Base-by-base conservation (phyloP, 2,797 vertebrate genomes). In the Gymnoscopelus braueri region DNA sequence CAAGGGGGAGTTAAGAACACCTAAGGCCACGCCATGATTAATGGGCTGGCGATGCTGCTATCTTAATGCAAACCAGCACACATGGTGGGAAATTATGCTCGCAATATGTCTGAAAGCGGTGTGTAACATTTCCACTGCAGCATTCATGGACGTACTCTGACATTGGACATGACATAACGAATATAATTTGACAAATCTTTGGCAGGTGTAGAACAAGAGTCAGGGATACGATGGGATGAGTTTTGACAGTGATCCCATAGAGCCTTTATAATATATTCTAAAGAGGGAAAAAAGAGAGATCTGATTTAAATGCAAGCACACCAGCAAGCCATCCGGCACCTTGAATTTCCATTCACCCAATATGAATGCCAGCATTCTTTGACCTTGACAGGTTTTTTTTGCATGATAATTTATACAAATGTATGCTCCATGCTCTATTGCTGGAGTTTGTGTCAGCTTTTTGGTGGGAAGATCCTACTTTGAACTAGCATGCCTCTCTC, bases 361-460 rank as follows among this genome's bases (percentile, higher is more conserved):
- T 55, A 65, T 82, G 77, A 86, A 78, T 70, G 64, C 62, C 77
- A 79, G 69, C 68, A 72, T 86, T 83, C 61, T 76, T 50, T 89
- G 89, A 91, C 90, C 87, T 86, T 91, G 83, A 54, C 71, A 44
- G 39, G 1, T 44, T 44, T 44, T 80, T 78, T 71, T 75, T 60
- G 61, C 73, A 87, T 82, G 78, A 77, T 91, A 91, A 92, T 92
- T 89, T 91, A 89, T 88, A 92, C 85, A 91, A 92, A 92, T 93
- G 82, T 79, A 91, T 89, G 86, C 64, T 77, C 81, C 77, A 80
- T 82, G 83, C 79, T 75, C 65, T 61, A 24, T 56, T 74, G 72
- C 68, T 62, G 71, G 69, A 79, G 84, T 84, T 89, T 81, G 81
- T 80, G 81, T 80, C 73, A 64, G 75, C 79, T 78, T 80, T 82